Conservation (phyloP, 2,888 invertebrate genomes). For the Platypus cylindrus region DNA sequence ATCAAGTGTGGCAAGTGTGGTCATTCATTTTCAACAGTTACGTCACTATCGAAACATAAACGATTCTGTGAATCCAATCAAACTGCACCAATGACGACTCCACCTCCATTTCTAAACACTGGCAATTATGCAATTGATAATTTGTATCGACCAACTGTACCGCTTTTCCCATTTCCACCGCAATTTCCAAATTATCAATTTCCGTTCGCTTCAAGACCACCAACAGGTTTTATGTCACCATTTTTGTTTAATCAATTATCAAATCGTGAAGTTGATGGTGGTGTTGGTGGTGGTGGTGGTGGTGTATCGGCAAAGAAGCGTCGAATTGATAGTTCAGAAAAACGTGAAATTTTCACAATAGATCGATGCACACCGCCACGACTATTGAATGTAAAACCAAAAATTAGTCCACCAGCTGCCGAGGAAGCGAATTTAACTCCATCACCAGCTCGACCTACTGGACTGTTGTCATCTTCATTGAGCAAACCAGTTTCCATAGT, state of each 20-base stretch:
- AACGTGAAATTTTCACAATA: constrained; percentile 22
- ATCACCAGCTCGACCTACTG: constrained; percentile 49
- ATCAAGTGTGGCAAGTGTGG: constrained; percentile 92
- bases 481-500: constrained; percentile 12
- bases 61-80: constrained; percentile 81
- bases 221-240: constrained; percentile 49
- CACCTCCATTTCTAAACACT: constrained; percentile 28
- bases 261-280: constrained; percentile 8
- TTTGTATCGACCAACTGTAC: constrained; percentile 53
- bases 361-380: constrained; percentile 47
- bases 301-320: constrained; percentile 9
- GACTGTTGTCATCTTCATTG: constrained; percentile 8
- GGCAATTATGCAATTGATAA: constrained; percentile 40
- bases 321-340: constrained; percentile 16
- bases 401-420: constrained; percentile 50
- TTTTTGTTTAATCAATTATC: constrained; percentile 44
- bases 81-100: constrained; percentile 27
- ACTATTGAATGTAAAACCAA: constrained; percentile 26
- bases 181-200: constrained; percentile 40
- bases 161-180: constrained; percentile 46
- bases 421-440: constrained; percentile 55
- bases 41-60: constrained; percentile 90
- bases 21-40: constrained; percentile 83
- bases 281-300: constrained; percentile 8
- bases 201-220: constrained; percentile 30